Evolutionary conservation across 2,113 vertebrate species (phyloP).

Genomic region (Sceloporus tristichus): DNA sequence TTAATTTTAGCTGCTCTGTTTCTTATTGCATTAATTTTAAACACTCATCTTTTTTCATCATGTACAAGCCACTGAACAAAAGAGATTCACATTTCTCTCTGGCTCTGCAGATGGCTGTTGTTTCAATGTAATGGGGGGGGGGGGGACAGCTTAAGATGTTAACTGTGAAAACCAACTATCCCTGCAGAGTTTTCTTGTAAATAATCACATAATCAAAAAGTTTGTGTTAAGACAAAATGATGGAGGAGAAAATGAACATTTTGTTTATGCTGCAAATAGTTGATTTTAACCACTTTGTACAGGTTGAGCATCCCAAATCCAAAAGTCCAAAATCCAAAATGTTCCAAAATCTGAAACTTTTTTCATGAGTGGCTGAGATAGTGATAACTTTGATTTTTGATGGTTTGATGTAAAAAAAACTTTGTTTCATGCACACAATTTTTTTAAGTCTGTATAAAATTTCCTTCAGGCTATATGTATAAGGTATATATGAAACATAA

Average conservation of each 20-base stretch:
- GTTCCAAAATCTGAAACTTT: no score
- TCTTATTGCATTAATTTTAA: slow-evolving; percentile 8
- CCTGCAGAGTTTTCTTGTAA: neutral
- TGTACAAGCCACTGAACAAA: neutral
- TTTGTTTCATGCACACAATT: no score
- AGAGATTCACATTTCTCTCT: neutral
- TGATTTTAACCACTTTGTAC: neutral
- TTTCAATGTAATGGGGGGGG: neutral
- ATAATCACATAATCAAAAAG: neutral
- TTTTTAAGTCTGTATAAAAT: no score
- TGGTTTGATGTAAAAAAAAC: no score
- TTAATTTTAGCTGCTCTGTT: slow-evolving; percentile 9
- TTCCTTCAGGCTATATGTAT: no score
- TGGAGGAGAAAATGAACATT: neutral
- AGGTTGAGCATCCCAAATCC: no score
- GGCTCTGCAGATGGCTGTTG: neutral
- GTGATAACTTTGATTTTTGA: no score
- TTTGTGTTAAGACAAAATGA: neutral
- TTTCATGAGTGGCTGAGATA: no score
- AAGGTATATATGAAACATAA: no score
- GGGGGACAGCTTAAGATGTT: neutral
- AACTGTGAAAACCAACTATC: neutral
- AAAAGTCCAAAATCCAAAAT: no score
- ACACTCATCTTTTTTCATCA: neutral
- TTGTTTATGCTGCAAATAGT: accelerated